Evolutionary conservation across 2,113 vertebrate species (phyloP).

Genomic region (Centropus bengalensis): DNA sequence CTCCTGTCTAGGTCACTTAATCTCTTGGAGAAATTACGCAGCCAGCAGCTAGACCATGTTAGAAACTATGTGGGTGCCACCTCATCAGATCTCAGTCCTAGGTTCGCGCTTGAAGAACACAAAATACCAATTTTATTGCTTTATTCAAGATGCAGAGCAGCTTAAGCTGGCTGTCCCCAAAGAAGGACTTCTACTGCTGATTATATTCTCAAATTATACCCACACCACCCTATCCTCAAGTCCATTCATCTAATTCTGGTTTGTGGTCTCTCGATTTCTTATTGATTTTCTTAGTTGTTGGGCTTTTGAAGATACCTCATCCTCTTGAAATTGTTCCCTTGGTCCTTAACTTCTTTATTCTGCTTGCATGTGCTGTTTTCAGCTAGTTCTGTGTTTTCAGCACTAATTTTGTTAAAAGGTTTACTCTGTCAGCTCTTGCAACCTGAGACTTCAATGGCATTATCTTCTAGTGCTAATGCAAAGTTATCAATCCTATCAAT

Average conservation of each 20-base stretch:
- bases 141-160: neutral
- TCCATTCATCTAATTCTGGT: no score
- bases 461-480: neutral
- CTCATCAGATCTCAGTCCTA: neutral
- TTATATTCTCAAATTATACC: no score
- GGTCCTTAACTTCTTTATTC: neutral
- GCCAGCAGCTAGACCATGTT: no score
- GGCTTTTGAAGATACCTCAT: neutral
- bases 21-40: neutral
- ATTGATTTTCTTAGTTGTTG: neutral
- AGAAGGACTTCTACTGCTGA: no score
- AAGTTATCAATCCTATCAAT: neutral
- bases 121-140: neutral
- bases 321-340: neutral
- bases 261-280: no score
- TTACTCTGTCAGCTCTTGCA: fast-evolving
- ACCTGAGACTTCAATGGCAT: neutral
- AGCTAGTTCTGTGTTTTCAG: neutral
- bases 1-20: no score
- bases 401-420: neutral
- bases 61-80: fast-evolving
- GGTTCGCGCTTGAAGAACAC: fast-evolving
- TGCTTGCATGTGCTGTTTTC: neutral
- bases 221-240: no score
- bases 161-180: neutral